Evolutionary conservation across 2,113 vertebrate species (phyloP).

Genomic region (Amazona guildingii): DNA sequence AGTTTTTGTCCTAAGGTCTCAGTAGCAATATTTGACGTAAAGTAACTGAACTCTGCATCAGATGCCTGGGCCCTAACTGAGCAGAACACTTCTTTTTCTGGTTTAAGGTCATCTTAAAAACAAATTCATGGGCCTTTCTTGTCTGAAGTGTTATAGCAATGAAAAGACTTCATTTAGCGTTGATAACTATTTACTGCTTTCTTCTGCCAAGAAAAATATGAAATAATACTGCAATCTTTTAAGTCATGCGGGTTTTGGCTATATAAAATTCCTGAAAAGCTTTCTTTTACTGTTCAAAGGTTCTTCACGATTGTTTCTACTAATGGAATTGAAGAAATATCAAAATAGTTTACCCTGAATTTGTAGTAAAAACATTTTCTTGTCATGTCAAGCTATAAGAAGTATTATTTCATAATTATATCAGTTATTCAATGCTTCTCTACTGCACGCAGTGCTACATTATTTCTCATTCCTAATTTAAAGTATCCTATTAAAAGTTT

Average conservation of each 20-base stretch:
- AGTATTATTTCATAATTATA: conserved; percentile 33
- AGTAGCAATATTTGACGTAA: background rate
- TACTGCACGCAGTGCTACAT: conserved; percentile 21
- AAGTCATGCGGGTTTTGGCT: background rate
- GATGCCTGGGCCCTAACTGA: background rate
- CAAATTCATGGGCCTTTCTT: background rate
- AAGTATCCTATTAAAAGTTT: conserved; percentile 54
- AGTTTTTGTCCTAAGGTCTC: background rate
- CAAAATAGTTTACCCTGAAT: background rate
- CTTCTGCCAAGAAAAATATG: background rate
- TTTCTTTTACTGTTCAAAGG: background rate
- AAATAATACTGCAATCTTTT: background rate
- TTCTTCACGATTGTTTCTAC: background rate
- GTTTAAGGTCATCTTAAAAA: background rate
- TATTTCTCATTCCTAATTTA: conserved; percentile 59
- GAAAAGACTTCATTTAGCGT: background rate
- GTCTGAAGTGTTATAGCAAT: background rate
- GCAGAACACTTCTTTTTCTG: background rate
- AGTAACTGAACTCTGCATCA: background rate
- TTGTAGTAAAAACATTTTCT: background rate
- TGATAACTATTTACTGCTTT: background rate
- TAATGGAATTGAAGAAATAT: background rate
- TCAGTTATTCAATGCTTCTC: conserved; percentile 43
- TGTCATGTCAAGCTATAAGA: background rate
- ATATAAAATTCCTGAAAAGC: background rate